phyloP scores from a whole-genome alignment of 2,113 vertebrate species.

The Campylorhamphus procurvoides region DNA sequence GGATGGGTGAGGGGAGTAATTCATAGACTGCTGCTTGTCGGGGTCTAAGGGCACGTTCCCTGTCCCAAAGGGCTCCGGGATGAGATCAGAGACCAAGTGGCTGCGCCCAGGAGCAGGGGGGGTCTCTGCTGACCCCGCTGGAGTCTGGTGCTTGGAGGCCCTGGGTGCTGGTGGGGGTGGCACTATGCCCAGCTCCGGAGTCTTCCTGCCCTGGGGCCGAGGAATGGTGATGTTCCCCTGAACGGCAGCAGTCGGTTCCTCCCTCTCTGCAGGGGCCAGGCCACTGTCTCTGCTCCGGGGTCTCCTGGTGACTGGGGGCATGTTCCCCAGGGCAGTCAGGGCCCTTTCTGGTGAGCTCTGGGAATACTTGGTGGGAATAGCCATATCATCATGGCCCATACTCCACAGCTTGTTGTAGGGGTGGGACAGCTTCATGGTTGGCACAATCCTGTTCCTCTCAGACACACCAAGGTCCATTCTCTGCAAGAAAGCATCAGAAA shows the following conservation, averaged over 20 bases:
- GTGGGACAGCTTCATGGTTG: constrained; percentile 81
- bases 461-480: constrained; percentile 82
- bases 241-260: constrained; percentile 13
- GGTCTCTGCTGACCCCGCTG: neutral
- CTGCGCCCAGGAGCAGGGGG: constrained; percentile 4
- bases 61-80: constrained; percentile 53
- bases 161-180: constrained; percentile 81
- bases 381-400: constrained; percentile 79
- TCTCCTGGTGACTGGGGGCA: constrained; percentile 31
- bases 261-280: constrained; percentile 49
- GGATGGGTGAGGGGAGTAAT: neutral
- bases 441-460: constrained; percentile 80
- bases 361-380: constrained; percentile 72
- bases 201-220: constrained; percentile 91
- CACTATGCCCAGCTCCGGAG: constrained; percentile 86
- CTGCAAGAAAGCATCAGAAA: constrained; percentile 70
- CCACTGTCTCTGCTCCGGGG: constrained; percentile 65
- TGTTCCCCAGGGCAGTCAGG: constrained; percentile 54
- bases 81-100: constrained; percentile 42
- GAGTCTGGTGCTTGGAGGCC: constrained; percentile 69
- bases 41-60: constrained; percentile 53
- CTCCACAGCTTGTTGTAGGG: constrained; percentile 89
- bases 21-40: constrained; percentile 71
- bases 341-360: constrained; percentile 73
- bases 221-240: constrained; percentile 89